Base-by-base conservation (phyloP, 2,113 vertebrate species). In the Dasyurus viverrinus region DNA sequence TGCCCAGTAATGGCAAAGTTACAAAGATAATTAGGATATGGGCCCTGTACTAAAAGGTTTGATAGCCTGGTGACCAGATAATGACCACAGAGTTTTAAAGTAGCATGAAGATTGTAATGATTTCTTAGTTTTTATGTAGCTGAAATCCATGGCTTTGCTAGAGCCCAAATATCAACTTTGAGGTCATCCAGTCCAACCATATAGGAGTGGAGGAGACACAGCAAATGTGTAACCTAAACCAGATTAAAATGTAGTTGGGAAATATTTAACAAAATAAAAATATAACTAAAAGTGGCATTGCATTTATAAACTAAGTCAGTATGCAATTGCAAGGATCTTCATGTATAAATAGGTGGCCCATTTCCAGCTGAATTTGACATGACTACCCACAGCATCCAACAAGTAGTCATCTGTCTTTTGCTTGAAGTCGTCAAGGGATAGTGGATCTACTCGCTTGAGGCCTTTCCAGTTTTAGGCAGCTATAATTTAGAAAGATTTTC, bases 61-160 rank as follows among this genome's bases (percentile, higher is more conserved):
- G 16, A 84, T 42, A 42, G n/a, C 19, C 91, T 60, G 10, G 47
- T 42, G 36, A 36, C 60, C 93, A 16, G 47, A 6, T 93, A 93
- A 12, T 93, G 76, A 89, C 91, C 76, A 90, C 5, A 90, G n/a
- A 47, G 55, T 95, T 96, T 89, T 76, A 91, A 93, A 91, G 23
- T 54, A 76, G 6, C 6, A 42, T 84, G 92, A 30, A 90, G 50
- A 91, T 94, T 42, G 47, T 76, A 9, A 84, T 42, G 1, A 11
- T n/a, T 96, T 92, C 54, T 94, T 93, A 36, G 76, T 50, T 26
- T 91, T 48, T 91, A 94, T 23, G 46, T 68, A 96, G 93, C 52
- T 42, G 89, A 6, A 89, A 53, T 68, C 54, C 46, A 89, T 55
- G 53, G 22, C 92, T 94, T 84, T 84, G 42, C 42, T 60, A 52